These are phyloP conservation scores for Eubasilissa regina DNA, from an alignment of 1,140 invertebrate genomes.

Conservation along the genomic window DNA sequence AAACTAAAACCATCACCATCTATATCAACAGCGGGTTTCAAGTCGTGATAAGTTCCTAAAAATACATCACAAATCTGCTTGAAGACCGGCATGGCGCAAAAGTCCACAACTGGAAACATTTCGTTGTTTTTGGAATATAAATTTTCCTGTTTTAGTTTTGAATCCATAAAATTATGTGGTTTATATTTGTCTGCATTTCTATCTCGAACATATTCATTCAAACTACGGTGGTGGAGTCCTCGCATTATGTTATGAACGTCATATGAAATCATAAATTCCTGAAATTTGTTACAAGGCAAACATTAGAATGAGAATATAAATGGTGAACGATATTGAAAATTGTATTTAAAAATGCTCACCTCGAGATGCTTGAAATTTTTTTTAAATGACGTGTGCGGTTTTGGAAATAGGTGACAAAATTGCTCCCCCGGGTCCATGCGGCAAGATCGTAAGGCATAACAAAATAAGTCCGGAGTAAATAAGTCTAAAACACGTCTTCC, in stretches of 20 bases:
- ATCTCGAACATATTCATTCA: slow-evolving; percentile 3
- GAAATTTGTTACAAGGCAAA: slow-evolving; percentile 27
- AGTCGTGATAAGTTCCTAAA: slow-evolving; percentile 38
- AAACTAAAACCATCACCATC: slow-evolving; percentile 57
- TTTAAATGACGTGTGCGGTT: slow-evolving; percentile 44
- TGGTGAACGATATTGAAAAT: not conserved
- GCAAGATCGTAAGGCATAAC: slow-evolving; percentile 50
- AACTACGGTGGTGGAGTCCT: slow-evolving; percentile 28
- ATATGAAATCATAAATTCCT: slow-evolving; percentile 50
- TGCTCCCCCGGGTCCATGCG: slow-evolving; percentile 49
- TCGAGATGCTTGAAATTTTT: slow-evolving; percentile 29
- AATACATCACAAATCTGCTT: slow-evolving; percentile 56
- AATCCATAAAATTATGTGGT: not conserved
- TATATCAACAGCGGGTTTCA: slow-evolving; percentile 52
- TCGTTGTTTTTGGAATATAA: not conserved
- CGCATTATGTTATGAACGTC: slow-evolving; percentile 32
- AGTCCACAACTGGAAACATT: slow-evolving; percentile 27
- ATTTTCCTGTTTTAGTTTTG: not conserved
- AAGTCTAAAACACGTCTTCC: slow-evolving; percentile 48
- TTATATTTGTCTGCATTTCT: not conserved
- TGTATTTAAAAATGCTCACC: slow-evolving; percentile 13
- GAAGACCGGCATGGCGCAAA: slow-evolving; percentile 54
- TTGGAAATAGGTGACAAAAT: slow-evolving; percentile 56
- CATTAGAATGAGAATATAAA: not conserved
- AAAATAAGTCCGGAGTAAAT: slow-evolving; percentile 57